phyloP scores from a whole-genome alignment of 2,888 invertebrate species.

The Patella caerulea region DNA sequence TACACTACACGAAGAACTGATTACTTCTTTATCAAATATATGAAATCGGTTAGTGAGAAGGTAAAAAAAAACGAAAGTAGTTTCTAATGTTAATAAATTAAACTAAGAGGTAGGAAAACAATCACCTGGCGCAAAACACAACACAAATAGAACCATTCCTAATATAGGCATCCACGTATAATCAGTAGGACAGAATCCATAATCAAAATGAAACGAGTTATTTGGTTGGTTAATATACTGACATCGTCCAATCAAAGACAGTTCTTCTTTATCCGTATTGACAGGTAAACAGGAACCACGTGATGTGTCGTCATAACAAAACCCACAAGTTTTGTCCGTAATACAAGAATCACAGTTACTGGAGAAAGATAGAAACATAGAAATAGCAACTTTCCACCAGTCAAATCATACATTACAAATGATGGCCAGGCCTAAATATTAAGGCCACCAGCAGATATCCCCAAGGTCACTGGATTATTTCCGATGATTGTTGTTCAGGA shows the following conservation, averaged over 20 bases:
- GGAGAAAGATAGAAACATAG: slow-evolving; percentile 15
- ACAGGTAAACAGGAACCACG: slow-evolving; percentile 12
- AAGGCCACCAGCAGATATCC: too few relatives aligned
- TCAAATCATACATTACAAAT: too few relatives aligned
- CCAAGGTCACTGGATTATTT: too few relatives aligned
- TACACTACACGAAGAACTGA: too few relatives aligned
- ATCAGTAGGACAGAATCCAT: slow-evolving; percentile 71
- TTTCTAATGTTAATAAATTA: too few relatives aligned
- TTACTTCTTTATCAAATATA: too few relatives aligned
- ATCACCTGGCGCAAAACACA: slow-evolving; percentile 69
- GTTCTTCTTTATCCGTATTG: slow-evolving; percentile 24
- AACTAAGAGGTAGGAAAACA: neutral
- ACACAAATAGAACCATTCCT: slow-evolving; percentile 69
- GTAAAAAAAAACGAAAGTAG: too few relatives aligned
- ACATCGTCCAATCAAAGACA: slow-evolving; percentile 65
- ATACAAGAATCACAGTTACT: slow-evolving; percentile 73
- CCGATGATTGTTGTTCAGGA: too few relatives aligned
- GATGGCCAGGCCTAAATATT: too few relatives aligned
- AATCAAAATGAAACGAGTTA: slow-evolving; percentile 61
- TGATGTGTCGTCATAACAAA: slow-evolving; percentile 64
- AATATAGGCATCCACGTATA: slow-evolving; percentile 69
- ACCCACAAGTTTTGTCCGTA: slow-evolving; percentile 72
- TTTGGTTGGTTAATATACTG: slow-evolving; percentile 42
- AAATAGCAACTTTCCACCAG: too few relatives aligned
- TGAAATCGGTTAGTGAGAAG: too few relatives aligned